These are phyloP conservation scores for Rhagologus leucostigma DNA, from an alignment of 2,113 vertebrate species.

Conservation along the genomic window DNA sequence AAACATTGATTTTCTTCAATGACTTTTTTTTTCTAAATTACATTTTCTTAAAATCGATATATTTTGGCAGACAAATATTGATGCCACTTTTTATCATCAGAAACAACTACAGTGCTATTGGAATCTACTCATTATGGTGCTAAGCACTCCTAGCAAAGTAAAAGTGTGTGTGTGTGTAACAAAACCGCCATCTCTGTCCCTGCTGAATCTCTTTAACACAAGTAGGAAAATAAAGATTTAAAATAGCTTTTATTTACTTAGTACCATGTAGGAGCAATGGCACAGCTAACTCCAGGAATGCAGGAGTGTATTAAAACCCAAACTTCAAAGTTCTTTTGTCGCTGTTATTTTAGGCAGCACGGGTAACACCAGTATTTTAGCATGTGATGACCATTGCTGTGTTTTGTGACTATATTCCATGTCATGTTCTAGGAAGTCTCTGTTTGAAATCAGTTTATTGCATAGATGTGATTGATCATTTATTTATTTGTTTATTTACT, in stretches of 20 bases:
- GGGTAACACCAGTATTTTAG: background rate
- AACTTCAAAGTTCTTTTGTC: background rate
- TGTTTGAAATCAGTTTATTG: background rate
- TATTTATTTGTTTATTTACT: background rate
- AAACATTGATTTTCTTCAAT: background rate
- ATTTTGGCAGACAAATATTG: background rate
- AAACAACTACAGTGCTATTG: background rate
- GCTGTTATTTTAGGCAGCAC: background rate
- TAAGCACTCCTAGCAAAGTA: background rate
- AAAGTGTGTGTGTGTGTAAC: background rate
- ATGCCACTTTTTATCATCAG: background rate
- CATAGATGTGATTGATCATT: background rate
- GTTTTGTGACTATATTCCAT: background rate
- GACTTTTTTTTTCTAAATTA: background rate
- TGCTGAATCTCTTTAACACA: background rate
- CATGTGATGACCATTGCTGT: background rate
- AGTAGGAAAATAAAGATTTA: background rate
- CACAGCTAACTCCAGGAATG: background rate
- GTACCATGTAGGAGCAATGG: background rate
- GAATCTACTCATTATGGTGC: background rate
- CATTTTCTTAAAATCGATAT: background rate
- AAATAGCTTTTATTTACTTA: background rate
- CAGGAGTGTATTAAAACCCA: background rate
- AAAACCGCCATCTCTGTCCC: accelerated
- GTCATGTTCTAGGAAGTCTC: background rate